A percentile compares a stretch with the other conserved stretches of the same genome.
phyloP scores from a whole-genome alignment of 1,140 invertebrate species.

The Lucilia cuprina region DNA sequence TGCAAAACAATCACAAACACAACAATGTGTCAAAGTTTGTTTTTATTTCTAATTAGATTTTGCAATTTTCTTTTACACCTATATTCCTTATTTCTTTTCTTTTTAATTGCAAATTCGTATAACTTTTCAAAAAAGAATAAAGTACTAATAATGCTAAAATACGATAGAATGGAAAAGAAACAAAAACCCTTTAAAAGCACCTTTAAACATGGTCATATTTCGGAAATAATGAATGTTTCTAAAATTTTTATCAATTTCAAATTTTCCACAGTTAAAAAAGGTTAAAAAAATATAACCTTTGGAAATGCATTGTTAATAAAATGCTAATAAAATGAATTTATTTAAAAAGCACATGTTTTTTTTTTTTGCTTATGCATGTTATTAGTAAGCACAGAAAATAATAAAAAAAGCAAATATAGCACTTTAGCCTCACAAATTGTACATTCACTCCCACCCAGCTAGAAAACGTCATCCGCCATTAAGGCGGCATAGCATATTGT shows the following conservation, averaged over 20 bases:
- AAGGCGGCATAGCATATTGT: neutral
- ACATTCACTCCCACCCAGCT: neutral
- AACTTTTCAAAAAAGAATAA: neutral
- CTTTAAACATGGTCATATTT: neutral
- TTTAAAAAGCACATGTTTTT: constrained; percentile 31
- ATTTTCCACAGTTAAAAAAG: too few relatives aligned
- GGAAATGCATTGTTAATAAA: neutral
- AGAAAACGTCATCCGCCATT: neutral
- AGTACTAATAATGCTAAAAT: neutral
- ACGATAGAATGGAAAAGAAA: neutral
- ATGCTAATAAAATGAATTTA: neutral
- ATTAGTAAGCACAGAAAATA: neutral
- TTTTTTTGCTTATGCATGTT: neutral
- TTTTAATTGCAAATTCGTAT: neutral
- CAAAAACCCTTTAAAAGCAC: neutral
- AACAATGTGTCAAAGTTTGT: constrained; percentile 2
- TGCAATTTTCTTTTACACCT: constrained; percentile 8
- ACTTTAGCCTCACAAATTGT: constrained; percentile 1
- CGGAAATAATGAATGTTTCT: neutral
- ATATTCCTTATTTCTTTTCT: neutral
- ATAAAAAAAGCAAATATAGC: neutral
- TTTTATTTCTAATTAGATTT: constrained; percentile 8
- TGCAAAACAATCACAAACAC: neutral
- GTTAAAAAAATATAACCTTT: too few relatives aligned
- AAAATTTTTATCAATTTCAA: neutral